Percentiles rank a stretch among this genome's conserved stretches.
Conservation (phyloP, 1,140 invertebrate genomes). For the Pseudobourletiella spinata region DNA sequence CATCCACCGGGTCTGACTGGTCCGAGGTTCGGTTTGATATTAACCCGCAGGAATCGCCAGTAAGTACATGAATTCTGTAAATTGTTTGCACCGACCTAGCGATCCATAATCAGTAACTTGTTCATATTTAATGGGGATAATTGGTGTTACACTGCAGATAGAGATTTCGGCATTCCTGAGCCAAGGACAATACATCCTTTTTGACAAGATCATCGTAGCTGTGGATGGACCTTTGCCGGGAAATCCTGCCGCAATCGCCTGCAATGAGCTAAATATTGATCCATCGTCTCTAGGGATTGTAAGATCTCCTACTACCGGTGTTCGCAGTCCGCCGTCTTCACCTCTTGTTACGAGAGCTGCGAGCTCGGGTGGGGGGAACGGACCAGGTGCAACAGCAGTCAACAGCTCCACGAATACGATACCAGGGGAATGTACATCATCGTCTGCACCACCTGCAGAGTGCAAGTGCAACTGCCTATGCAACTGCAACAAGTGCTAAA, state of each 20-base stretch:
- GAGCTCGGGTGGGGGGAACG: too few species aligned
- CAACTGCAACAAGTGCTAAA: constrained; percentile 11
- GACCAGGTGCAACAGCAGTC: too few species aligned
- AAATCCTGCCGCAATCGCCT: too few species aligned
- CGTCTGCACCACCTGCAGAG: not conserved
- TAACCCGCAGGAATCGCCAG: not conserved
- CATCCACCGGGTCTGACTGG: constrained; percentile 5
- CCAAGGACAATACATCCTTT: constrained; percentile 3
- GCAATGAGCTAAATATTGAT: too few species aligned
- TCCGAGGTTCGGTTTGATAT: constrained; percentile 1
- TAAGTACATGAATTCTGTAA: not conserved
- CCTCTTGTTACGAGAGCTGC: too few species aligned
- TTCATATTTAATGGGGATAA: not conserved
- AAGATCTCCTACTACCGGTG: constrained; percentile 2
- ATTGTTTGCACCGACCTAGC: too few species aligned
- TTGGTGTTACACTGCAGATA: not conserved
- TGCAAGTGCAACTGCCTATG: constrained; percentile 23
- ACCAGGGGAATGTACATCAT: not conserved
- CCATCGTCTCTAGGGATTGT: too few species aligned
- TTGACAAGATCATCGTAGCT: constrained; percentile 8
- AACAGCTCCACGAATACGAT: not conserved
- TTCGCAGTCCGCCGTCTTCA: not conserved
- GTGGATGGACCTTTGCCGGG: constrained; percentile 3
- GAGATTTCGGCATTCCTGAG: constrained; percentile 10
- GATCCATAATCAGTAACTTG: not conserved